phyloP scores from a whole-genome alignment of 2,888 invertebrate species.

The Vesta saturnalis region DNA sequence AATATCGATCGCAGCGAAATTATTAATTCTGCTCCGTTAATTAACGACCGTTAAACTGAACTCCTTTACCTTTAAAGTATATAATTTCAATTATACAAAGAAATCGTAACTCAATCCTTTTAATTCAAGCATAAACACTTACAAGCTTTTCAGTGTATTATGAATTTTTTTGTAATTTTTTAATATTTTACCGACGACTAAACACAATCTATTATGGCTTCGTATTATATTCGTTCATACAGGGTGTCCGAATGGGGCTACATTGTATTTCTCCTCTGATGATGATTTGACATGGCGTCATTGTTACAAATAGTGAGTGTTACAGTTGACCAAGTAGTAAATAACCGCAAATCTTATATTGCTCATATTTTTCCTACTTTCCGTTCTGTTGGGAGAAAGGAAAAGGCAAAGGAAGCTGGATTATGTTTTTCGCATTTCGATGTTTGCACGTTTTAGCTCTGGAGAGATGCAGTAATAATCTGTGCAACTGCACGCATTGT shows the following conservation, averaged over 20 bases:
- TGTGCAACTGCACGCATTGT: constrained; percentile 57
- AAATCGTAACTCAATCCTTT: constrained; percentile 26
- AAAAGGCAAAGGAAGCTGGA: not conserved
- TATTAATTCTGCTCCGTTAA: constrained; percentile 1
- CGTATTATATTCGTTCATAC: constrained; percentile 39
- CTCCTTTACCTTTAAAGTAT: not conserved
- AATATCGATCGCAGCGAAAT: not conserved
- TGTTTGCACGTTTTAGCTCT: not conserved
- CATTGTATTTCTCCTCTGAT: constrained; percentile 40
- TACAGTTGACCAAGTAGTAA: constrained; percentile 43
- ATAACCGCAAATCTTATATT: not conserved
- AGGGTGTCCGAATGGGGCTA: constrained; percentile 42
- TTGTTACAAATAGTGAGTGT: constrained; percentile 44
- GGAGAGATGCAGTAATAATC: constrained; percentile 39
- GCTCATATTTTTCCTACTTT: not conserved
- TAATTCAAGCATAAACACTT: constrained; percentile 36
- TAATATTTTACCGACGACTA: constrained; percentile 43
- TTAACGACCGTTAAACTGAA: not conserved
- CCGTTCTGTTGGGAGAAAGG: not conserved
- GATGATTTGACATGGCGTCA: constrained; percentile 44
- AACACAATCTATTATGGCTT: constrained; percentile 43
- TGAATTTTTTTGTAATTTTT: constrained; percentile 29
- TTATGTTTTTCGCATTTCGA: no score
- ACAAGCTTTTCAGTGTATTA: constrained; percentile 35
- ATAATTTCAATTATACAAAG: not conserved